A percentile compares a stretch with the other conserved stretches of the same genome.
Evolutionary conservation across 2,113 vertebrate genomes (phyloP).

Genomic region (Malurus melanocephalus): DNA sequence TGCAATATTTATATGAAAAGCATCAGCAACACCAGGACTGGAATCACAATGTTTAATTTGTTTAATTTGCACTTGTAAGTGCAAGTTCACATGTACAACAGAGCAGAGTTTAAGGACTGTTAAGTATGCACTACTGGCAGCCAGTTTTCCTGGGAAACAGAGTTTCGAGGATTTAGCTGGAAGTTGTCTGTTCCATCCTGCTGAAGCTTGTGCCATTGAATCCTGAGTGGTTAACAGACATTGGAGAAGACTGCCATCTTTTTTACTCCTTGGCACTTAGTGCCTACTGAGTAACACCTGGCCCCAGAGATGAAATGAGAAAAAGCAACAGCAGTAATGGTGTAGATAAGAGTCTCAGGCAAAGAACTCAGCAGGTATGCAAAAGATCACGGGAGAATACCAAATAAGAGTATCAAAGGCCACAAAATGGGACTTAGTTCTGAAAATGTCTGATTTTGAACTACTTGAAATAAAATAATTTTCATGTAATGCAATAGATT

Average conservation of each 20-base stretch:
- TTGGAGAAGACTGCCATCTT: background rate
- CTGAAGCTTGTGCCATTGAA: background rate
- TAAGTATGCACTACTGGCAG: background rate
- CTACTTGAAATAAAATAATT: background rate
- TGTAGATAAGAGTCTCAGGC: background rate
- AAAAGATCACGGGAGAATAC: background rate
- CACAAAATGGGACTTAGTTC: background rate
- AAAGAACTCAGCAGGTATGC: background rate
- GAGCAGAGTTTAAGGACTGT: background rate
- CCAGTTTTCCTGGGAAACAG: background rate
- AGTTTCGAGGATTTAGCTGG: background rate
- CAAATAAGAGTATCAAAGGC: background rate
- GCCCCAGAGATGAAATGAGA: background rate
- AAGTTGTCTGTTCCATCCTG: background rate
- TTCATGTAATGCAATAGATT: background rate
- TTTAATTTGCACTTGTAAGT: no score
- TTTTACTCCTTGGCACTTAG: background rate
- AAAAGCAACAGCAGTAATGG: background rate
- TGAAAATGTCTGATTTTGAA: background rate
- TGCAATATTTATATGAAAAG: background rate
- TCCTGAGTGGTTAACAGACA: background rate
- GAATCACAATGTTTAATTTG: background rate
- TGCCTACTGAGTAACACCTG: fast-evolving
- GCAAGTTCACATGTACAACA: background rate
- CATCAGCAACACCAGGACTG: background rate